Base-by-base conservation (phyloP, 2,888 invertebrate genomes). In the Cheiracanthium punctorium region DNA sequence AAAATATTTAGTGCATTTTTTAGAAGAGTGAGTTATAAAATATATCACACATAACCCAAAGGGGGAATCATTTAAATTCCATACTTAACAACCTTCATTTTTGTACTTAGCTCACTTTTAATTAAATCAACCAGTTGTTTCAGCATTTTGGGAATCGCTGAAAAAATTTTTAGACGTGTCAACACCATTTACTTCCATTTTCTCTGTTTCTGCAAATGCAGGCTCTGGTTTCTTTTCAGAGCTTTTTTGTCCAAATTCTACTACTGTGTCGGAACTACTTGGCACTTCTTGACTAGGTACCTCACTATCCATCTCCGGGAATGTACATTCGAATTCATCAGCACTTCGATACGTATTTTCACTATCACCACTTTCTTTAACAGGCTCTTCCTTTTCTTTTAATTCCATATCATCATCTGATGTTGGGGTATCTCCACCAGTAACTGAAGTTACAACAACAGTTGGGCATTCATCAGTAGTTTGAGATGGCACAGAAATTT, bases 391-490 rank as follows among this genome's bases (percentile, higher is more conserved):
- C 48, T 82, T 64, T 17, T 79, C 79, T 33, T 84, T 84, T 0
- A 84, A 48, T 30, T 84, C 84, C 58, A 74, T 73, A 14, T 84
- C 84, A 33, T 84, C 84, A 58, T 84, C 84, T 5, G 84, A 84
- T n/a, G 67, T 67, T 17, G 84, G 84, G 30, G 85, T 80, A 41
- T 85, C 85, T 14, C 85, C 85, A 14, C 29, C 65, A 14, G 74
- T 80, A 10, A 65, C 70, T 12, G 74, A 8, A 28, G 85, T 85
- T 20, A 87, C 70, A 0, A 87, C 86, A 41, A 87, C 86, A 1
- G 80, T 87, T 0, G 86, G 86, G 28, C 86, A 87, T 24, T 87
- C 86, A 20, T 85, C 80, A 2, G 70, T 75, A 58, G 48, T 67
- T 48, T 64, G 41, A 14, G 80, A 71, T n/a, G 86, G 48, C 67